These are phyloP conservation scores for Acronicta aceris DNA, from an alignment of 2,888 invertebrate genomes.

Conservation along the genomic window DNA sequence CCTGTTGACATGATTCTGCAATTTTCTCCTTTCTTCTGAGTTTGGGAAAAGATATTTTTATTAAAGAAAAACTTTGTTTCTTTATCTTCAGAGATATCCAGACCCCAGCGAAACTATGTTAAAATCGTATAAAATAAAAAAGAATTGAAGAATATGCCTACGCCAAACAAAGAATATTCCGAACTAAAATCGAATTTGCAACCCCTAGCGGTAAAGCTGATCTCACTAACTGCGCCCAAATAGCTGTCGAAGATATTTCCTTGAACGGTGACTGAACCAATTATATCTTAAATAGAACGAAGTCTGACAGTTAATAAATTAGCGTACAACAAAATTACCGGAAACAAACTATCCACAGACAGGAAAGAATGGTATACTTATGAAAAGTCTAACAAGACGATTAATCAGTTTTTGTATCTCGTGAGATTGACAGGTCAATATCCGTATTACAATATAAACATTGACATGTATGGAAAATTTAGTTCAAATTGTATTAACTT, in stretches of 20 bases:
- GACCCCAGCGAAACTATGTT: too few species aligned
- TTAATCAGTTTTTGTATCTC: conserved; percentile 45
- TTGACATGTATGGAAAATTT: conserved; percentile 25
- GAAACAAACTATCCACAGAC: conserved; percentile 34
- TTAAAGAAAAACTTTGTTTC: too few species aligned
- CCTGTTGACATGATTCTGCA: too few species aligned
- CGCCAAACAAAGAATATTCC: too few species aligned
- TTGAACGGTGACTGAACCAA: conserved; percentile 8
- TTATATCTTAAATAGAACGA: conserved; percentile 22
- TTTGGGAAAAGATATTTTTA: too few species aligned
- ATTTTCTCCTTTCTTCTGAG: too few species aligned
- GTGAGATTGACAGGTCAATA: conserved; percentile 35
- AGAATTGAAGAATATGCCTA: too few species aligned
- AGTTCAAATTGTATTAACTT: conserved; percentile 30
- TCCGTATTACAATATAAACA: conserved; percentile 33
- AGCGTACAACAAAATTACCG: conserved; percentile 33
- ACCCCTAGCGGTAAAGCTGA: not conserved
- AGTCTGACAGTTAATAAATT: conserved; percentile 43
- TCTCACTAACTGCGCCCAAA: not conserved
- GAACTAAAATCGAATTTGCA: not conserved
- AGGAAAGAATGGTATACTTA: conserved; percentile 36
- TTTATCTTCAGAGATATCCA: too few species aligned
- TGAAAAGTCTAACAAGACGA: conserved; percentile 29
- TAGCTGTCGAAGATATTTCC: not conserved
- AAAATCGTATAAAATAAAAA: too few species aligned